These are phyloP conservation scores for Phrixothrix hirtus DNA, from an alignment of 2,888 invertebrate genomes.

Conservation along the genomic window DNA sequence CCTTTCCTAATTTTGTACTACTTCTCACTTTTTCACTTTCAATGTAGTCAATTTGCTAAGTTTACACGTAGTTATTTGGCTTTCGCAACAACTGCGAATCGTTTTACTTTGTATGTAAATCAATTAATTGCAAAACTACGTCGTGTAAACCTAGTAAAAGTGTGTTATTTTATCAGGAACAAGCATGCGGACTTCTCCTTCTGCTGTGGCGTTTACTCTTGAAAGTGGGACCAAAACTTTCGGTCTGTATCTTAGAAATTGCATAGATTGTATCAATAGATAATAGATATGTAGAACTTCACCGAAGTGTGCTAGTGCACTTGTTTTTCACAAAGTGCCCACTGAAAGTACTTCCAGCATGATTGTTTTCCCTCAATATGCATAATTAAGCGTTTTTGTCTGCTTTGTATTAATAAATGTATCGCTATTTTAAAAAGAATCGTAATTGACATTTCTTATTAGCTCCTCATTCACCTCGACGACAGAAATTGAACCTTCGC, in stretches of 20 bases:
- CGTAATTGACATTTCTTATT: constrained; percentile 24
- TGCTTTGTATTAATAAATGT: constrained; percentile 45
- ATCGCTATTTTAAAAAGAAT: constrained; percentile 9
- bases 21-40: constrained; percentile 7
- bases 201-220: constrained; percentile 69
- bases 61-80: constrained; percentile 37
- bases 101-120: constrained; percentile 14
- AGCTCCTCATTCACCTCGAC: constrained; percentile 95
- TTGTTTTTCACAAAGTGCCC: constrained; percentile 22
- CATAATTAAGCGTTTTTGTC: constrained; percentile 17
- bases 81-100: constrained; percentile 14
- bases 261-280: constrained; percentile 23
- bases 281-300: constrained; percentile 16
- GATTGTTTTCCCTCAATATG: constrained; percentile 28
- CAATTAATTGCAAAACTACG: constrained; percentile 6
- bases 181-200: constrained; percentile 69
- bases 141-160: constrained; percentile 42
- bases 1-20: too few relatives aligned
- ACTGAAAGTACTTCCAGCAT: constrained; percentile 23
- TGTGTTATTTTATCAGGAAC: constrained; percentile 54
- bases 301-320: constrained; percentile 24
- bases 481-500: constrained; percentile 93
- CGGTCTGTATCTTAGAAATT: constrained; percentile 56
- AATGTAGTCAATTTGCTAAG: constrained; percentile 32
- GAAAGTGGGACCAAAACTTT: constrained; percentile 66